Evolutionary conservation across 2,888 invertebrate species (phyloP), one percentile per base, ranked within the genome.

Genomic region (Heliconius erato): DNA sequence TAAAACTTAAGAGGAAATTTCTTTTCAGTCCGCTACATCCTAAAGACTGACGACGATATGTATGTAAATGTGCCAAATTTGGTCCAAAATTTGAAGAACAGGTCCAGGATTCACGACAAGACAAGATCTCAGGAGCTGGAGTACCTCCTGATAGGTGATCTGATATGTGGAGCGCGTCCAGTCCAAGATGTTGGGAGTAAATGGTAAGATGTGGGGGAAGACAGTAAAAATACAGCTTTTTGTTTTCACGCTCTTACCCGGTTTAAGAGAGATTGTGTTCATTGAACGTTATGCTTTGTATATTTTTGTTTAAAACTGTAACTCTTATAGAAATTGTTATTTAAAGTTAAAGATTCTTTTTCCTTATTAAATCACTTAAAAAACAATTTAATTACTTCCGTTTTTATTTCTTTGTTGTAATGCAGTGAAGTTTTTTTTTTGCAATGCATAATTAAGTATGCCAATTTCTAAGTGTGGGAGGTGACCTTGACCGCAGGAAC

Each of bases 31-130:
- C 96, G 97, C 72, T 98, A 97, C 94, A 96, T 98, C 35, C 96
- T 98, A 91, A 98, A 98, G 95, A 97, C 98, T 7, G 98, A 98
- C 86, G 98, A 98, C 87, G 98, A 98, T 88, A 98, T 98, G 95
- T 98, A 98, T 90, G 97, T 98, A 1, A 98, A 98, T 91, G 94
- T 98, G 82, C 97, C 97, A n/a, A 97, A 96, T 86, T 92, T 98
- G 40, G 89, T 98, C 49, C 90, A 93, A 65, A 96, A 95, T 79
- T 89, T 97, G 32, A 91, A 87, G 32, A 93, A 92, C 74, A 89
- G 93, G 11, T 92, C 95, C 0, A 87, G 83, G 0, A 88, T 89
- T 2, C 90, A 88, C 84, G 93, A 94, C 71, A 89, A 84, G 67
- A 84, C 84, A 0, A 85, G 86, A 0, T 88, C 78, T 76, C 91